Base-by-base conservation (phyloP, 2,888 invertebrate species). In the Nowickia ferox region DNA sequence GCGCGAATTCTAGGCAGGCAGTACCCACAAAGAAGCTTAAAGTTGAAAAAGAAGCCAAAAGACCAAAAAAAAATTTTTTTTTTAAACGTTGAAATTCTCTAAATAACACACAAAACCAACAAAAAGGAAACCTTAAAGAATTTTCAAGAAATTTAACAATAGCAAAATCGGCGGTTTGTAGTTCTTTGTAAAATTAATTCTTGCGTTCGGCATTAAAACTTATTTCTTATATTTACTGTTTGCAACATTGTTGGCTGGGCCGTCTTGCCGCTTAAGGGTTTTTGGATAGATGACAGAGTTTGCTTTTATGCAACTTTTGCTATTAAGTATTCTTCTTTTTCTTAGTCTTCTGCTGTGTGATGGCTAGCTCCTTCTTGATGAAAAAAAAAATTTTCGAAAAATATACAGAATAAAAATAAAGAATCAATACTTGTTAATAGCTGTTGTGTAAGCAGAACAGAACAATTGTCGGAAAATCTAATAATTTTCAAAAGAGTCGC, bases 141-240 rank as follows among this genome's bases (percentile, higher is more conserved):
- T 66, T 13, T 65, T 40, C 11, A 53, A 76, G 75, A 83, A 83
- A 72, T 83, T 79, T 76, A 86, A 83, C 86, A 86, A 83, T 83
- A 86, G 81, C 81, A 84, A 84, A 78, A 81, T 86, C 66, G 83
- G 69, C 85, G 78, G 74, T 79, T 79, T 48, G 38, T 44, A 63
- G 78, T 86, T 86, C 85, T 86, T 86, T 83, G 79, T 82, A 85
- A 81, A 78, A 78, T 84, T 59, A 84, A 72, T 84, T 84, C 83
- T 51, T 83, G 59, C 38, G 13, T 55, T 44, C 77, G 61, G 63
- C 69, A 76, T 76, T 76, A 76, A 82, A 76, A 71, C 30, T 66
- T 66, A 51, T 66, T 74, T 57, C 11, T 75, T 46, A 6, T 66
- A 51, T 1, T 46, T 30, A 13, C 30, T 17, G 13, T 22, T 51